Evolutionary conservation across 2,113 vertebrate genomes (phyloP), one percentile per base, ranked within the genome.

Genomic region (Vidua macroura): DNA sequence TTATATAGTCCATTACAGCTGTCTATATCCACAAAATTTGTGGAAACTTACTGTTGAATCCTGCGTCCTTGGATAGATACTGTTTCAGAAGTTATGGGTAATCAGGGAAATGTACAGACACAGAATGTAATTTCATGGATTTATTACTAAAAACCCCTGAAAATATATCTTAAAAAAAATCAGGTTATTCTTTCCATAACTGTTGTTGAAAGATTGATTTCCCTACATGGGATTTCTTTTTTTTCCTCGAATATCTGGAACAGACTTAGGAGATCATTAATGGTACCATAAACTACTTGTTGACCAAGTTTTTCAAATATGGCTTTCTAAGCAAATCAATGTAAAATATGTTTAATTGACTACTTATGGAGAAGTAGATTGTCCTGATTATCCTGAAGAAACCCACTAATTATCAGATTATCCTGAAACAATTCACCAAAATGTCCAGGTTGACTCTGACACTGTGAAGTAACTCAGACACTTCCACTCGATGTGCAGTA

Each of bases 401-500:
- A 24, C 49, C 58, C 60, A 51, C 9, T 66, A 37, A 37, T 56
- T 64, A 56, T 51, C 3, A 69, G 46, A 69, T 80, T 67, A 69
- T 43, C 9, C 30, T 75, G 18, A 19, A 59, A 78, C 20, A 49
- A 27, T 67, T 67, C 52, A 35, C 15, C 51, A 53, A 51, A 46
- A 48, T 43, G 7, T 51, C 51, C 39, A 55, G 39, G 41, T 12
- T 48, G 10, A n/a, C 33, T 81, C 78, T 85, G 27, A 43, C 13
- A 13, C 10, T 62, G 59, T 39, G 39, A 83, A 53, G 19, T 27
- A 88, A 62, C 46, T 66, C n/a, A 35, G 48, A 8, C 18, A 22
- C 15, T 67, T 74, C 17, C 23, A 67, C 15, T 67, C 0, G 0
- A 13, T 13, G 16, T 24, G 46, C 30, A n/a, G 18, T 35, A 33